Evolutionary conservation across 2,888 invertebrate genomes (phyloP).

Genomic region (Meiosimyza platycephala): DNA sequence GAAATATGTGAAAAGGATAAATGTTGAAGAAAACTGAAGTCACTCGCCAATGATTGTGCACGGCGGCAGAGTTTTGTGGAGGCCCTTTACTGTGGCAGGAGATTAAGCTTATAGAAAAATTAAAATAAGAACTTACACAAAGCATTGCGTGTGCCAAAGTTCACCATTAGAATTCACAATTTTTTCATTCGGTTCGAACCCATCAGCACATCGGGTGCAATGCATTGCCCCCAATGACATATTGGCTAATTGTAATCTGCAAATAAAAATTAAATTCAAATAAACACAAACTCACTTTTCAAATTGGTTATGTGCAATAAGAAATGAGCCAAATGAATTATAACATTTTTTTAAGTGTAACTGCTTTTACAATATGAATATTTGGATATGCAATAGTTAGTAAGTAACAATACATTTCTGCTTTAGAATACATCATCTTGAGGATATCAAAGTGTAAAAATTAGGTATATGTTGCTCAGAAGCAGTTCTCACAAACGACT

Average conservation of each 20-base stretch:
- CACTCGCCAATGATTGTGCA: no score
- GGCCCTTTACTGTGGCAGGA: background rate
- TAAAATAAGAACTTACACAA: constrained; percentile 83
- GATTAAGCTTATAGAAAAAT: background rate
- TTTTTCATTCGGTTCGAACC: constrained; percentile 96
- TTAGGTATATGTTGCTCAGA: background rate
- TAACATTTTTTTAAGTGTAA: background rate
- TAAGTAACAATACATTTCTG: constrained; percentile 54
- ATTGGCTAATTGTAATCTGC: constrained; percentile 64
- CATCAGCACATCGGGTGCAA: constrained; percentile 95
- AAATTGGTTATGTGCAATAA: constrained; percentile 29
- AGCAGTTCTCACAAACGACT: background rate
- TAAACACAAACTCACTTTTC: no score
- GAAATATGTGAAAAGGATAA: no score
- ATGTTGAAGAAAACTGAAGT: no score
- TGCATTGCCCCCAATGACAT: constrained; percentile 94
- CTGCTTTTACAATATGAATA: background rate
- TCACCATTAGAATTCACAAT: constrained; percentile 99
- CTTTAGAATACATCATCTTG: constrained; percentile 61
- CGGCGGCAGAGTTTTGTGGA: no score
- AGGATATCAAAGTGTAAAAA: constrained; percentile 9
- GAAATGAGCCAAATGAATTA: background rate
- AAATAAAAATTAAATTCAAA: constrained; percentile 33
- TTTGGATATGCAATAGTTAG: no score
- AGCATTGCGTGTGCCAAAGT: constrained; percentile 98